phyloP scores from a whole-genome alignment of 2,113 vertebrate genomes.

The Cyanoliseus patagonus region DNA sequence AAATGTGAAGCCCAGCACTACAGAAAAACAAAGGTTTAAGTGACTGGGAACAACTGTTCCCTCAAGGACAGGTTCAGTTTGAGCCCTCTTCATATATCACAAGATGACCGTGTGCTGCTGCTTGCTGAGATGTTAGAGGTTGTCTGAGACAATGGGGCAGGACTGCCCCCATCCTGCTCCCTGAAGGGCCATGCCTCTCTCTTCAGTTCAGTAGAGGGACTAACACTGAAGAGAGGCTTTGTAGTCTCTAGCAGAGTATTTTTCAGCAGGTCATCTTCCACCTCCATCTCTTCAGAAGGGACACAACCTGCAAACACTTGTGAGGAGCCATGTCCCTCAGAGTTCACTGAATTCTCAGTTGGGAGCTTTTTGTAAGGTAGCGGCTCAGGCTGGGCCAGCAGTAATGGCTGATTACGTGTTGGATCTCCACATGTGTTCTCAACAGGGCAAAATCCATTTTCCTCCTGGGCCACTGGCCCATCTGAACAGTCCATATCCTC shows the following conservation, averaged over 20 bases:
- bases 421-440: background rate
- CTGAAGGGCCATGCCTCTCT: slow-evolving; percentile 47
- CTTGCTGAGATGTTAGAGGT: slow-evolving; percentile 59
- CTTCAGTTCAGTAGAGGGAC: slow-evolving; percentile 21
- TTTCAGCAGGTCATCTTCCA: slow-evolving; percentile 74
- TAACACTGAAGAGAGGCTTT: slow-evolving; percentile 63
- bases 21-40: background rate
- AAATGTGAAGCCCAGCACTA: background rate
- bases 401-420: background rate
- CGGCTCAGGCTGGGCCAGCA: background rate
- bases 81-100: slow-evolving; percentile 69
- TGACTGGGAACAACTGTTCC: background rate
- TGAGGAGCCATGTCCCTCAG: slow-evolving; percentile 1
- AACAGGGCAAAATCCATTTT: slow-evolving; percentile 73
- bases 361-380: slow-evolving; percentile 23
- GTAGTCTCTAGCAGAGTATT: slow-evolving; percentile 40
- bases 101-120: slow-evolving; percentile 58
- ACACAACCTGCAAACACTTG: slow-evolving; percentile 20
- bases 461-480: slow-evolving; percentile 74
- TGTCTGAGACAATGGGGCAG: slow-evolving; percentile 55
- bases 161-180: slow-evolving; percentile 42
- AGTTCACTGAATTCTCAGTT: slow-evolving; percentile 21
- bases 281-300: slow-evolving; percentile 81
- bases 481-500: slow-evolving; percentile 93
- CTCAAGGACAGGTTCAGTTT: background rate